A percentile compares a stretch with the other conserved stretches of the same genome.
These are phyloP conservation scores for Myotis planiceps DNA, from an alignment of 2,797 vertebrate species.

Conservation along the genomic window DNA sequence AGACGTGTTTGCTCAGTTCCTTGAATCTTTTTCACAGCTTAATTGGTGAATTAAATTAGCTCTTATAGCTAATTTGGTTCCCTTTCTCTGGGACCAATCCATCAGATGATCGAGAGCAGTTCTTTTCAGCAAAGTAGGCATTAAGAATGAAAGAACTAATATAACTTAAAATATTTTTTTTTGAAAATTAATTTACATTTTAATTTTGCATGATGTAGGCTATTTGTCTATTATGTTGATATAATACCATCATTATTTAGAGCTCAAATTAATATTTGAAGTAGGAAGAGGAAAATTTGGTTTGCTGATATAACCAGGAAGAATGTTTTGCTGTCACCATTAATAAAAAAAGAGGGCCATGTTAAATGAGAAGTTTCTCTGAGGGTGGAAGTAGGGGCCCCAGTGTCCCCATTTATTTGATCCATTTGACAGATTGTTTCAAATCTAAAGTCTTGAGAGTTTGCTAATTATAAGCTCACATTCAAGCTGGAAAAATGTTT, in stretches of 20 bases:
- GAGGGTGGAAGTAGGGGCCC: neutral
- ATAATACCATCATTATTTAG: conserved; percentile 44
- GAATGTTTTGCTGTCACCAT: neutral
- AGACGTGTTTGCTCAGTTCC: conserved; percentile 45
- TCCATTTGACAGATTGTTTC: neutral
- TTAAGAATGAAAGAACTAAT: conserved; percentile 52
- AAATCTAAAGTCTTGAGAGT: neutral
- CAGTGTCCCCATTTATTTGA: neutral
- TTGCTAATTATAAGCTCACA: neutral
- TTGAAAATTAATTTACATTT: conserved; percentile 53
- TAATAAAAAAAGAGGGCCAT: conserved; percentile 1
- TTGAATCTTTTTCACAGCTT: conserved; percentile 53
- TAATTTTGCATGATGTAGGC: conserved; percentile 38
- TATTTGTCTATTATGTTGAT: conserved; percentile 27
- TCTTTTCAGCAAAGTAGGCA: neutral
- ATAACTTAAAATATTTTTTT: conserved; percentile 48
- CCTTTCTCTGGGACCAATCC: conserved; percentile 29
- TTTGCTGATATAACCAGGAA: conserved; percentile 13
- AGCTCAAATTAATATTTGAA: conserved; percentile 8
- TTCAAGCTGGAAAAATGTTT: neutral
- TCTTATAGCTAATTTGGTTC: neutral
- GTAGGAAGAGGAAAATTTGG: neutral
- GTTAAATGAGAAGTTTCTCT: neutral
- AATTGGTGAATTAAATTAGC: conserved; percentile 52
- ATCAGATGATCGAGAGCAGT: neutral